Conservation (phyloP, 2,888 invertebrate genomes). For the Cephonodes hylas region DNA sequence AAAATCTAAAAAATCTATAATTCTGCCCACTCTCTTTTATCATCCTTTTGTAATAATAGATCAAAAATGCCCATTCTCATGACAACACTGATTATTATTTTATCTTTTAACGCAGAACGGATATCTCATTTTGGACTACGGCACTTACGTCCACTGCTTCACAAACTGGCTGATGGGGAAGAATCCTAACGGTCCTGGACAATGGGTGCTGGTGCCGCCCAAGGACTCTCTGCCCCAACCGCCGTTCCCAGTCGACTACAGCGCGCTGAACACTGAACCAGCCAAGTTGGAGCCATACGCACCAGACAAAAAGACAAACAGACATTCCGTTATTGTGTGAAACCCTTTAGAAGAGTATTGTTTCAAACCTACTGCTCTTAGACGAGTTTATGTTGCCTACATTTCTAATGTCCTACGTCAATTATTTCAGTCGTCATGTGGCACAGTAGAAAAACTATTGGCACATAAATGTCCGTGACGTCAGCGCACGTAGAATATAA, state of each 20-base stretch:
- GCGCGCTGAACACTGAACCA: slow-evolving; percentile 86
- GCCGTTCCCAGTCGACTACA: slow-evolving; percentile 88
- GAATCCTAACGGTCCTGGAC: slow-evolving; percentile 88
- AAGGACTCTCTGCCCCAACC: slow-evolving; percentile 78
- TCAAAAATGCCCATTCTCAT: not conserved
- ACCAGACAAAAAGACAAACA: slow-evolving; percentile 84
- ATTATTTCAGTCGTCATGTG: not conserved
- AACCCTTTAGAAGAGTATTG: not conserved
- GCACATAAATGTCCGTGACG: not conserved
- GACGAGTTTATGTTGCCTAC: not conserved
- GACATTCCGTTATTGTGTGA: slow-evolving; percentile 85
- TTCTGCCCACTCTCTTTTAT: too few relatives aligned
- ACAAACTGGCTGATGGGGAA: slow-evolving; percentile 88
- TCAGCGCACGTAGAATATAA: slow-evolving; percentile 1
- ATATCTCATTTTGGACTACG: slow-evolving; percentile 84
- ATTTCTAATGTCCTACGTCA: not conserved
- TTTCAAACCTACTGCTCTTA: not conserved
- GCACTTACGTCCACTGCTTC: slow-evolving; percentile 86
- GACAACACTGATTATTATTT: not conserved
- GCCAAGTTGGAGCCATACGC: slow-evolving; percentile 86
- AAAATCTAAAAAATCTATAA: too few relatives aligned
- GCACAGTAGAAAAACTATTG: not conserved
- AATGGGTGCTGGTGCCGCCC: slow-evolving; percentile 85
- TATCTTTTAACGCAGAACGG: slow-evolving; percentile 79
- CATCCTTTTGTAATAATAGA: too few relatives aligned